A percentile compares a stretch with the other conserved stretches of the same genome.
phyloP scores from a whole-genome alignment of 2,888 invertebrate species.

The Clunio marinus region DNA sequence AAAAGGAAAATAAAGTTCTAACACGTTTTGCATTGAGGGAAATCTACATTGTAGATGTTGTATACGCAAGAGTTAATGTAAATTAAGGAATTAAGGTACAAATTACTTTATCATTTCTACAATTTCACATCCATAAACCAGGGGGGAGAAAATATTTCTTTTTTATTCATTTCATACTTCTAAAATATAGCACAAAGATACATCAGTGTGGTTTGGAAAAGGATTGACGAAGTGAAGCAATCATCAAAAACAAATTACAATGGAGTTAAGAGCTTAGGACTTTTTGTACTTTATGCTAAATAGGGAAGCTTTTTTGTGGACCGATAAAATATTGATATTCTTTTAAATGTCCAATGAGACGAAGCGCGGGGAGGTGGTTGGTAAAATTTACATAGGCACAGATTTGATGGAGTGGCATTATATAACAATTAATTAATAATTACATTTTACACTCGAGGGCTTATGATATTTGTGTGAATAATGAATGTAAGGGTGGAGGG shows the following conservation, averaged over 20 bases:
- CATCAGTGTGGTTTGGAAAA: slow-evolving; percentile 43
- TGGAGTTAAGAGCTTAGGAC: slow-evolving; percentile 22
- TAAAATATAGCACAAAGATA: neutral
- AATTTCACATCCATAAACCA: slow-evolving; percentile 24
- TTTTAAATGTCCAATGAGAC: neutral
- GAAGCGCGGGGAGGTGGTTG: slow-evolving; percentile 8
- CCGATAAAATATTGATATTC: neutral
- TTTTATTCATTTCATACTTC: neutral
- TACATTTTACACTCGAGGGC: slow-evolving; percentile 18
- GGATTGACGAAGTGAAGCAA: slow-evolving; percentile 43
- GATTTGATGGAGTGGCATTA: slow-evolving; percentile 2
- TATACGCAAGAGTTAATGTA: slow-evolving; percentile 12
- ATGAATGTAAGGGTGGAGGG: neutral
- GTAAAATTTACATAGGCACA: slow-evolving; percentile 3
- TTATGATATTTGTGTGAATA: neutral
- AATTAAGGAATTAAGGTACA: slow-evolving; percentile 2
- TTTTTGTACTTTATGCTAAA: slow-evolving; percentile 22
- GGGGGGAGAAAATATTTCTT: neutral
- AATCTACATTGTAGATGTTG: neutral
- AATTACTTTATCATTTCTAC: slow-evolving; percentile 39
- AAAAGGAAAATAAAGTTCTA: neutral
- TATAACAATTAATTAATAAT: slow-evolving; percentile 40
- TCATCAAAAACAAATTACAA: slow-evolving; percentile 49
- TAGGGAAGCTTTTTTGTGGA: neutral
- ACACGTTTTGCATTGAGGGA: neutral